These are phyloP conservation scores for Aurelia aurita complex sp. Pacific DNA, from an alignment of 30 jellyfish, hydroid and myxozoan species.

Conservation along the genomic window DNA sequence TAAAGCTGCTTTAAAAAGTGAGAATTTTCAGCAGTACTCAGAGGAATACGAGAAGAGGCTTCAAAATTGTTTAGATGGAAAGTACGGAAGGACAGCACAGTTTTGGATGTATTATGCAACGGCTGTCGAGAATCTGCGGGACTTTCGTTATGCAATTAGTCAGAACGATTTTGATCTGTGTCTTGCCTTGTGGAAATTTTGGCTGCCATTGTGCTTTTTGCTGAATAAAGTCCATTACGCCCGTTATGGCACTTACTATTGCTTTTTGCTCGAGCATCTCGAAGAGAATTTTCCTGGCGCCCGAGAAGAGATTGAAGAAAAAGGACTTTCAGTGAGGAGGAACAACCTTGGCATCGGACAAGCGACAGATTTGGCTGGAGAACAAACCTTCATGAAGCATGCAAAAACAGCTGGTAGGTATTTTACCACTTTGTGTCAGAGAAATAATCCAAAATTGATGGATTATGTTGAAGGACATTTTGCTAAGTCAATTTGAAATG, in stretches of 20 bases:
- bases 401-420: slow-evolving; percentile 49
- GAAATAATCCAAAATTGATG: too few relatives aligned
- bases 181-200: slow-evolving; percentile 22
- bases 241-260: slow-evolving; percentile 54
- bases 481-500: background rate
- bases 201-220: slow-evolving; percentile 25
- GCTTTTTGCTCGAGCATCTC: slow-evolving; percentile 11
- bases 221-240: slow-evolving; percentile 32
- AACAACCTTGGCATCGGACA: slow-evolving; percentile 43
- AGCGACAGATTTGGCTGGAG: slow-evolving; percentile 52
- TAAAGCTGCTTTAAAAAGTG: background rate
- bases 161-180: slow-evolving; percentile 26
- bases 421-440: background rate
- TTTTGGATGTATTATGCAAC: slow-evolving; percentile 17
- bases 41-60: background rate
- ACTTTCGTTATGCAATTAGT: slow-evolving; percentile 3
- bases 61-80: slow-evolving; percentile 5
- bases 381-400: slow-evolving; percentile 39
- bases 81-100: slow-evolving; percentile 39
- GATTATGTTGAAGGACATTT: too few relatives aligned
- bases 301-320: slow-evolving; percentile 13
- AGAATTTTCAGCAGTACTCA: background rate
- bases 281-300: slow-evolving; percentile 47
- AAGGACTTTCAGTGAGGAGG: slow-evolving; percentile 17
- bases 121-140: slow-evolving; percentile 1